These are phyloP conservation scores for Stomorhina lunata DNA, from an alignment of 2,888 invertebrate species.

Conservation along the genomic window DNA sequence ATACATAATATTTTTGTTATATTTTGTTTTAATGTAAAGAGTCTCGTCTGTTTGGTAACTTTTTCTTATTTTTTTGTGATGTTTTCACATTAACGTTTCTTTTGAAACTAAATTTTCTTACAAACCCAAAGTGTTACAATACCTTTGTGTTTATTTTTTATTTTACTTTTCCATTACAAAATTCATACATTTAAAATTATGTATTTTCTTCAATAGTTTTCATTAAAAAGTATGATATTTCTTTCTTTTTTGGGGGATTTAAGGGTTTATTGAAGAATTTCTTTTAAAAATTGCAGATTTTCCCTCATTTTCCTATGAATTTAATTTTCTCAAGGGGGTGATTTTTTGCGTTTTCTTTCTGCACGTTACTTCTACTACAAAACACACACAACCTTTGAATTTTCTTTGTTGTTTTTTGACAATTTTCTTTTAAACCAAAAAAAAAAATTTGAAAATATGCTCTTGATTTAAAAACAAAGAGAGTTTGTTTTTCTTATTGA, in stretches of 20 bases:
- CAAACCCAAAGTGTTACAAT: slow-evolving; percentile 50
- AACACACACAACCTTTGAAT: slow-evolving; percentile 49
- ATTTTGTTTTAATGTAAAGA: too few species aligned
- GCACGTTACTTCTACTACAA: too few species aligned
- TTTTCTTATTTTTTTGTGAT: background rate
- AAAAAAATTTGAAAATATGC: slow-evolving; percentile 27
- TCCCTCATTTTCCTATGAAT: slow-evolving; percentile 41
- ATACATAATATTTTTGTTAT: too few species aligned
- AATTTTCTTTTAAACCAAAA: background rate
- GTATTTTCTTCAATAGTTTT: slow-evolving; percentile 5
- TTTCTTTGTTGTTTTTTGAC: slow-evolving; percentile 9
- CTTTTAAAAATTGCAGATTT: slow-evolving; percentile 37
- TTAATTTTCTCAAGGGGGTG: slow-evolving; percentile 48
- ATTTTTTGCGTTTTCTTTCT: slow-evolving; percentile 19
- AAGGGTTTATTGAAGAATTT: slow-evolving; percentile 58
- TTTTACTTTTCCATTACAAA: slow-evolving; percentile 44
- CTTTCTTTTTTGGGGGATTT: slow-evolving; percentile 12
- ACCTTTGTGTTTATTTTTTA: slow-evolving; percentile 52
- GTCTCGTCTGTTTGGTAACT: background rate
- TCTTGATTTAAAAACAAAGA: slow-evolving; percentile 23
- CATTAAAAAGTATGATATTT: slow-evolving; percentile 1
- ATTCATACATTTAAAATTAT: slow-evolving; percentile 28
- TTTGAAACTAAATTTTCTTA: slow-evolving; percentile 76
- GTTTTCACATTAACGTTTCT: slow-evolving; percentile 78
- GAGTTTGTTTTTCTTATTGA: slow-evolving; percentile 9